Evolutionary conservation across 2,888 invertebrate species (phyloP).

Genomic region (Cephus nigrinus): DNA sequence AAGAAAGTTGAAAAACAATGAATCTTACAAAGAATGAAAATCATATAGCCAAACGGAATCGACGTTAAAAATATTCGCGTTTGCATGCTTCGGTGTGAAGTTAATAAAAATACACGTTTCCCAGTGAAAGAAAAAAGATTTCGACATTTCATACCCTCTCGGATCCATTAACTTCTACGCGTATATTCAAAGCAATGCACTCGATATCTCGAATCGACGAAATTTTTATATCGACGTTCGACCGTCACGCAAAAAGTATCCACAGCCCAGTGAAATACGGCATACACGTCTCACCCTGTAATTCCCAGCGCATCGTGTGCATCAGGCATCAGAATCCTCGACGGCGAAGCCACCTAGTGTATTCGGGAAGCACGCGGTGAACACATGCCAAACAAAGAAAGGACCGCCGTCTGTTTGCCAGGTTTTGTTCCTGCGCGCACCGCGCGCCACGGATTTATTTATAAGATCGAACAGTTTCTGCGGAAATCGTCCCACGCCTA

Average conservation of each 20-base stretch:
- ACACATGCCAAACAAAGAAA: constrained; percentile 6
- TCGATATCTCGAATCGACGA: not conserved
- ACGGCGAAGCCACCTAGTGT: not conserved
- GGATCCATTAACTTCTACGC: not conserved
- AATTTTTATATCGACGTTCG: not conserved
- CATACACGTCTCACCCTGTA: not conserved
- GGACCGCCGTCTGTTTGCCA: not conserved
- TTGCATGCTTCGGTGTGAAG: not conserved
- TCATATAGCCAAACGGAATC: not conserved
- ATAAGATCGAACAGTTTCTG: constrained; percentile 2
- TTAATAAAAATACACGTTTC: not conserved
- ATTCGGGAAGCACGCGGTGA: not conserved
- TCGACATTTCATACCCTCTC: not conserved
- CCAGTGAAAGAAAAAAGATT: not conserved
- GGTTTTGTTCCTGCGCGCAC: not conserved
- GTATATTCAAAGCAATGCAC: not conserved
- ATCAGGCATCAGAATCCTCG: not conserved
- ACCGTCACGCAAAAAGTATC: not conserved
- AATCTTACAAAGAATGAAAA: not conserved
- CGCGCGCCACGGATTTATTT: constrained; percentile 3
- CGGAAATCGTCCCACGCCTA: not conserved
- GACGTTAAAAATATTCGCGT: not conserved
- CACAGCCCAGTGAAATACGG: not conserved
- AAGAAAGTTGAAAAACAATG: not conserved
- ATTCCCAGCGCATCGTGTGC: not conserved